Percentiles rank a stretch among this genome's conserved stretches.
Evolutionary conservation across 2,113 vertebrate genomes (phyloP).

Genomic region (Pelecanoides urinatrix): DNA sequence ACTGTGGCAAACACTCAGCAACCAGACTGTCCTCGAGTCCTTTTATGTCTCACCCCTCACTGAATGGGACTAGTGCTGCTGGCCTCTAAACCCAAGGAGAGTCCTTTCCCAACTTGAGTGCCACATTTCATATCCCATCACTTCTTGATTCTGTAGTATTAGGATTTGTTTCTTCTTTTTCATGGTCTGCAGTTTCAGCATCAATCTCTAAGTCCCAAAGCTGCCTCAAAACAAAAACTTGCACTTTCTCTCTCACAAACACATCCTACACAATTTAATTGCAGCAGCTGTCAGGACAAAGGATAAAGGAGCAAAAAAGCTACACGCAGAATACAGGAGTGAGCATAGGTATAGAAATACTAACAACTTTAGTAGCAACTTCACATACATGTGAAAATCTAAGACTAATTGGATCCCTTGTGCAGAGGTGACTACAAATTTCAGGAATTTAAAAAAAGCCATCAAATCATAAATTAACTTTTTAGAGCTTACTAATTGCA

Average conservation of each 20-base stretch:
- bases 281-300: not conserved
- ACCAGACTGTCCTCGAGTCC: not conserved
- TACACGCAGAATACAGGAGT: not conserved
- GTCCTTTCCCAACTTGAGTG: not conserved
- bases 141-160: not conserved
- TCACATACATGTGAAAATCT: not conserved
- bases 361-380: not conserved
- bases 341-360: not conserved
- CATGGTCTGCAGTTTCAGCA: not conserved
- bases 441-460: not conserved
- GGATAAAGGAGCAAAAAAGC: not conserved
- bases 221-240: conserved; percentile 3
- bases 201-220: conserved; percentile 12
- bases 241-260: conserved; percentile 6
- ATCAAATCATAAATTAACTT: not conserved
- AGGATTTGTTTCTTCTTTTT: not conserved
- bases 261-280: not conserved
- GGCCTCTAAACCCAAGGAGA: not conserved
- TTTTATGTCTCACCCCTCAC: not conserved
- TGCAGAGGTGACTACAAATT: not conserved
- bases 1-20: conserved; percentile 25
- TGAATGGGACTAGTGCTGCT: not conserved
- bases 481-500: not conserved
- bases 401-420: not conserved
- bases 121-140: conserved; percentile 27